Conservation (phyloP, 2,113 vertebrate species). For the Psettodes erumei region DNA sequence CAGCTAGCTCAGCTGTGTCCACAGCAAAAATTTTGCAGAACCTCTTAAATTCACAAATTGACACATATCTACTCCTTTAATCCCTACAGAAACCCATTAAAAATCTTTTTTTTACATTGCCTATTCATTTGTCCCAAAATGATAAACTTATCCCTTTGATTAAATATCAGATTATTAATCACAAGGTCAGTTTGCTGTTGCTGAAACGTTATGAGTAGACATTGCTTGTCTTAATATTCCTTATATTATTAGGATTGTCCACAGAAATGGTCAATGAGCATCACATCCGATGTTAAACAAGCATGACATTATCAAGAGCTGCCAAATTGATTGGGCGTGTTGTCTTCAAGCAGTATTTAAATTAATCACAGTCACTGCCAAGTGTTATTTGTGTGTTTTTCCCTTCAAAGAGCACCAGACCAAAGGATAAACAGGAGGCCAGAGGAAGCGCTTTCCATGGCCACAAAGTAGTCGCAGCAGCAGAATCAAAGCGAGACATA, state of each 20-base stretch:
- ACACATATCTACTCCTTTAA: not conserved
- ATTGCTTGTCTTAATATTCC: not conserved
- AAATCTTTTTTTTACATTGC: not conserved
- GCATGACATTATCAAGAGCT: constrained; percentile 65
- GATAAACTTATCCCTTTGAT: not conserved
- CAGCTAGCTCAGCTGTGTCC: not conserved
- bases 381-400: constrained; percentile 67
- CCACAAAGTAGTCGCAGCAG: constrained; percentile 38
- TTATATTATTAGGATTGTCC: not conserved
- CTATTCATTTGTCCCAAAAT: no score
- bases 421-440: constrained; percentile 53
- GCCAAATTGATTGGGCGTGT: constrained; percentile 65
- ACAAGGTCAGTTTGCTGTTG: not conserved
- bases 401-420: constrained; percentile 72
- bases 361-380: constrained; percentile 69
- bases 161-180: not conserved
- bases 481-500: constrained; percentile 71
- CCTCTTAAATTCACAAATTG: no score
- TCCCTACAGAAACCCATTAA: not conserved
- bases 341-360: constrained; percentile 68
- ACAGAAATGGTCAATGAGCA: constrained; percentile 45
- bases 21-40: not conserved
- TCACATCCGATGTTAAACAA: constrained; percentile 63
- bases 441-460: constrained; percentile 57
- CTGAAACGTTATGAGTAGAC: not conserved